These are phyloP conservation scores for Macaria notata DNA, from an alignment of 2,888 invertebrate genomes.

Conservation along the genomic window DNA sequence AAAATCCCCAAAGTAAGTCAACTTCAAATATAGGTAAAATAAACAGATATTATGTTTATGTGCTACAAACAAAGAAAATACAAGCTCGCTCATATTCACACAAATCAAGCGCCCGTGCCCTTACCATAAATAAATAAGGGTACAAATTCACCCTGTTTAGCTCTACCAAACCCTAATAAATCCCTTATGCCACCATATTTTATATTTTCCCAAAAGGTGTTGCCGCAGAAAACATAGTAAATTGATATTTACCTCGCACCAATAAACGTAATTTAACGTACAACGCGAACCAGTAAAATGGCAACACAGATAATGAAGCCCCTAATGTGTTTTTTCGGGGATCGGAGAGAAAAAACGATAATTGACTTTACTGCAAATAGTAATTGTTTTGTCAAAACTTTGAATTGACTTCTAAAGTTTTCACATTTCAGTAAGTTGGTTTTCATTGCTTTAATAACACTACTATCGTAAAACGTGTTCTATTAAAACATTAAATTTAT, in stretches of 20 bases:
- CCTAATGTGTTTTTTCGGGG: conserved; percentile 12
- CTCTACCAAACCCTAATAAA: conserved; percentile 34
- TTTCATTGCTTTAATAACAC: too few relatives aligned
- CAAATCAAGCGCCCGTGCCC: conserved; percentile 34
- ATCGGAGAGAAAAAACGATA: background rate
- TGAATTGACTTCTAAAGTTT: too few relatives aligned
- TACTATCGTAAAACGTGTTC: too few relatives aligned
- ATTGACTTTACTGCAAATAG: background rate
- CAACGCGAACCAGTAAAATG: conserved; percentile 18
- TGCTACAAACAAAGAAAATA: conserved; percentile 25
- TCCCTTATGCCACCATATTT: conserved; percentile 45
- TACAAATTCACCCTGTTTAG: conserved; percentile 29
- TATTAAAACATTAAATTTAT: too few relatives aligned
- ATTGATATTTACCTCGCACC: conserved; percentile 56
- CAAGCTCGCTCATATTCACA: conserved; percentile 21
- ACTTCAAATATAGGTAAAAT: too few relatives aligned
- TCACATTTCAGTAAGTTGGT: too few relatives aligned
- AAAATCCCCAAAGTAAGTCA: too few relatives aligned
- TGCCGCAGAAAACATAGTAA: conserved; percentile 43
- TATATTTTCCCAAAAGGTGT: conserved; percentile 49
- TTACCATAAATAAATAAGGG: conserved; percentile 36
- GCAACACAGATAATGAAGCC: conserved; percentile 21
- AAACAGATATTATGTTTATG: too few relatives aligned
- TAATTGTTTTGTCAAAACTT: too few relatives aligned
- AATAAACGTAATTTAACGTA: conserved; percentile 35